Evolutionary conservation across 92 coral and sea anemone genomes (phyloP).

Genomic region (Porites lobata): DNA sequence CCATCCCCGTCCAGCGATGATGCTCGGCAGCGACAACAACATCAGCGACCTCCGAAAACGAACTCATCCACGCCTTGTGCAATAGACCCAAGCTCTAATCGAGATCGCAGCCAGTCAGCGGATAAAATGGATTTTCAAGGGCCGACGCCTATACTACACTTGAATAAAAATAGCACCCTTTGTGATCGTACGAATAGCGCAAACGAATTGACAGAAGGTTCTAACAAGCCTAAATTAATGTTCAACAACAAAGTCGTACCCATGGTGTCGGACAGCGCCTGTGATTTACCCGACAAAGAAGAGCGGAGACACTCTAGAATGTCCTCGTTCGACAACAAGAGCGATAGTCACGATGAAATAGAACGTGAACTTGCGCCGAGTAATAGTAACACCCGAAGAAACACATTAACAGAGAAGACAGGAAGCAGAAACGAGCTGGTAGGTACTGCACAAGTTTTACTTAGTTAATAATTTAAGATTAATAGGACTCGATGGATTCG

Average conservation of each 20-base stretch:
- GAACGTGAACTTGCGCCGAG: slow-evolving; percentile 48
- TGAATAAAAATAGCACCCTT: slow-evolving; percentile 43
- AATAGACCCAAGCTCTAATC: background rate
- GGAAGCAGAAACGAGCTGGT: slow-evolving; percentile 72
- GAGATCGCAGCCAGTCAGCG: slow-evolving; percentile 81
- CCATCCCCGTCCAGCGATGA: slow-evolving; percentile 60
- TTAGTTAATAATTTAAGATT: background rate
- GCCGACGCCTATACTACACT: slow-evolving; percentile 87
- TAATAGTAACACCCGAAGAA: slow-evolving; percentile 3
- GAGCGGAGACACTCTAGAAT: slow-evolving; percentile 16
- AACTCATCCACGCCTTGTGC: slow-evolving; percentile 30
- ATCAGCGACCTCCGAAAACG: slow-evolving; percentile 59
- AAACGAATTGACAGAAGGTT: slow-evolving; percentile 39
- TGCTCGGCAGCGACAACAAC: slow-evolving; percentile 33
- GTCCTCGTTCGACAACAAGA: slow-evolving; percentile 39
- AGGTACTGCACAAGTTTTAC: background rate
- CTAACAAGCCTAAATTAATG: slow-evolving; percentile 51
- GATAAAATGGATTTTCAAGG: slow-evolving; percentile 90
- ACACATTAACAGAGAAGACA: slow-evolving; percentile 37
- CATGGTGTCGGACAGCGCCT: slow-evolving; percentile 36
- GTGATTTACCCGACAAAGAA: slow-evolving; percentile 33
- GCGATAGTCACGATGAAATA: slow-evolving; percentile 41
- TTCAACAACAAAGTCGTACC: slow-evolving; percentile 78
- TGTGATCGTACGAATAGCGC: background rate
- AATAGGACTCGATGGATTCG: background rate